Evolutionary conservation across 2,797 vertebrate species (phyloP), one percentile per base, ranked within the genome.

Genomic region (Gephyroberyx darwinii): DNA sequence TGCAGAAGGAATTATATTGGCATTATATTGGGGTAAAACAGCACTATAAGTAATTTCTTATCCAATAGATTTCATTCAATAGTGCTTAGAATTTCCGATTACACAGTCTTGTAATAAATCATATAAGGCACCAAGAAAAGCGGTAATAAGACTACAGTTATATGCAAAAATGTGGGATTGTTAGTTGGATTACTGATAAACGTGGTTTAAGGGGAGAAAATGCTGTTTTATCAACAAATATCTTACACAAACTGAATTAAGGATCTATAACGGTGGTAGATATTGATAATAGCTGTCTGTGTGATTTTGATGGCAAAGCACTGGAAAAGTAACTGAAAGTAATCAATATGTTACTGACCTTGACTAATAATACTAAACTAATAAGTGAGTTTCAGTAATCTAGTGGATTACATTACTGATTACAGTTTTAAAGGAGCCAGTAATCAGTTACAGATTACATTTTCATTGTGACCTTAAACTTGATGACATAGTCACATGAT

Each of bases 1-100:
- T 22, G 20, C 13, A 17, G 50, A 52, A 52, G 4, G n/a, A 52
- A 17, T 22, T 9, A 52, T 41, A 3, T 41, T 13, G 12, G 3
- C 12, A 41, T 37, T 37, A 52, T 19, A 52, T 22, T 17, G n/a
- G 47, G 47, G 47, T n/a, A 19, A 8, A 50, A 50, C n/a, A 22
- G 50, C 5, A 47, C 17, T 14, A 13, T 2, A 52, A 43, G 7
- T 45, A 1, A 71, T 50, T 60, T 47, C 20, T 50, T 66, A 58
- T 12, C 30, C 8, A 65, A 35, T 16, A 67, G 61, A 69, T 73
- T 60, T 50, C 9, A 53, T 60, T 54, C 13, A 53, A 33, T 57
- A 22, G 45, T 10, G 43, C 47, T 59, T 9, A 61, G 31, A 62
- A 56, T 57, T 50, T n/a, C 26, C 61, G 60, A 68, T 51, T 19